These are phyloP conservation scores for Torymus texanus DNA, from an alignment of 2,888 invertebrate genomes.

Conservation along the genomic window DNA sequence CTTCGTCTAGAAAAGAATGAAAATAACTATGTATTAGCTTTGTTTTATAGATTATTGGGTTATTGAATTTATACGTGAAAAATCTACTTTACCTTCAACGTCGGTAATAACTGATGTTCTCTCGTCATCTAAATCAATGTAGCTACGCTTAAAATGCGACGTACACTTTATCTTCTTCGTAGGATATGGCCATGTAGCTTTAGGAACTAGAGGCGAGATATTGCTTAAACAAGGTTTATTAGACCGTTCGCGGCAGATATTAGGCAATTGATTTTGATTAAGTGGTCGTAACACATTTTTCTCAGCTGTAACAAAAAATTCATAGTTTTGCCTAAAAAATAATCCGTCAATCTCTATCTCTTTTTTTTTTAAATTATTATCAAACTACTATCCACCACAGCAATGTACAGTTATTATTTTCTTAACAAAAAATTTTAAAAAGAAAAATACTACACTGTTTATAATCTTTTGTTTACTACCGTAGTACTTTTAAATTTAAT, in stretches of 20 bases:
- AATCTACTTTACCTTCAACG: constrained; percentile 78
- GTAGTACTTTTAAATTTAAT: too few species aligned
- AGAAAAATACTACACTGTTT: too few species aligned
- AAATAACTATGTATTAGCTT: too few species aligned
- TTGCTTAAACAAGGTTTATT: constrained; percentile 64
- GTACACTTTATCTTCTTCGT: constrained; percentile 77
- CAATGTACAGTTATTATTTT: too few species aligned
- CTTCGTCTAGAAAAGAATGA: constrained; percentile 78
- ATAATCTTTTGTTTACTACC: too few species aligned
- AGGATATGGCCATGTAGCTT: constrained; percentile 71
- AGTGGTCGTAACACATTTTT: constrained; percentile 73
- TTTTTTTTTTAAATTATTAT: too few species aligned
- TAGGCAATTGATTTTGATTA: constrained; percentile 72
- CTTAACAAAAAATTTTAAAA: too few species aligned
- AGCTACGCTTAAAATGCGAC: constrained; percentile 81
- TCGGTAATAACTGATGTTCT: constrained; percentile 84
- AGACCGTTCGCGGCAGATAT: constrained; percentile 67
- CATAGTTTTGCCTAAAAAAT: too few species aligned
- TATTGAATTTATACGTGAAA: too few species aligned
- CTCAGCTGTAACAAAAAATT: constrained; percentile 63
- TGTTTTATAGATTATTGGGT: too few species aligned
- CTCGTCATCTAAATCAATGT: constrained; percentile 84
- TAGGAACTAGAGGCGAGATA: constrained; percentile 70
- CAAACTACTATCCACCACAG: too few species aligned
- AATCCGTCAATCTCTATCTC: too few species aligned